phyloP scores from a whole-genome alignment of 2,113 vertebrate species.

The Phylloscopus trochiloides region DNA sequence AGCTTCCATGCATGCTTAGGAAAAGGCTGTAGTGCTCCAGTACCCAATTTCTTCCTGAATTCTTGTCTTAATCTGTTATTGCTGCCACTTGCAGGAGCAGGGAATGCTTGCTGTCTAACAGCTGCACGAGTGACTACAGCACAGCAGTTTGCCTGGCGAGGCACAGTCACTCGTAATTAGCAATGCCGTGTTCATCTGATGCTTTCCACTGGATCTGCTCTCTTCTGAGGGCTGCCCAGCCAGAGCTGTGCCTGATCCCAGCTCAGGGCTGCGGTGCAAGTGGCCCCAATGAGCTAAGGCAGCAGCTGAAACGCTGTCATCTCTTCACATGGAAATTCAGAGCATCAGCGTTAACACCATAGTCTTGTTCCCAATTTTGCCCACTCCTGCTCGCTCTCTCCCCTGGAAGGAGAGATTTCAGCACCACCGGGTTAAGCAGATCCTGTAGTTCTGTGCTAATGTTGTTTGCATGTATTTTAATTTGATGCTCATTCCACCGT shows the following conservation, averaged over 20 bases:
- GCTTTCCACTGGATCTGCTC: neutral
- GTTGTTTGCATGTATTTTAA: neutral
- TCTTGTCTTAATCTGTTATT: neutral
- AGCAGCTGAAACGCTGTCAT: neutral
- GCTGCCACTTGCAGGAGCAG: neutral
- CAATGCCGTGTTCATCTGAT: accelerated
- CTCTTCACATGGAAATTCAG: neutral
- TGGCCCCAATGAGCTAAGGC: neutral
- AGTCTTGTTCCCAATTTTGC: neutral
- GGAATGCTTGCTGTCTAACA: neutral
- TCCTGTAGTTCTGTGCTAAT: neutral
- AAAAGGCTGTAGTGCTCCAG: neutral
- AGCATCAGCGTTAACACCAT: neutral
- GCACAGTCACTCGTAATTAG: neutral
- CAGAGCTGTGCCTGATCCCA: neutral
- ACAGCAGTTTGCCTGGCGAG: neutral
- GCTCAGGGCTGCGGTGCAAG: neutral
- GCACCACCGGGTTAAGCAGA: neutral
- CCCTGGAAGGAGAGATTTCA: neutral
- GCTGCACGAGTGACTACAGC: neutral
- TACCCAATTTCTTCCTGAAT: neutral
- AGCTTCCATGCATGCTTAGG: neutral
- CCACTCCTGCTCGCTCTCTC: neutral
- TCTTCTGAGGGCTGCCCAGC: neutral
- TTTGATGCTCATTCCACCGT: neutral